Evolutionary conservation across 2,888 invertebrate genomes (phyloP).

Genomic region (Maniola hyperantus): DNA sequence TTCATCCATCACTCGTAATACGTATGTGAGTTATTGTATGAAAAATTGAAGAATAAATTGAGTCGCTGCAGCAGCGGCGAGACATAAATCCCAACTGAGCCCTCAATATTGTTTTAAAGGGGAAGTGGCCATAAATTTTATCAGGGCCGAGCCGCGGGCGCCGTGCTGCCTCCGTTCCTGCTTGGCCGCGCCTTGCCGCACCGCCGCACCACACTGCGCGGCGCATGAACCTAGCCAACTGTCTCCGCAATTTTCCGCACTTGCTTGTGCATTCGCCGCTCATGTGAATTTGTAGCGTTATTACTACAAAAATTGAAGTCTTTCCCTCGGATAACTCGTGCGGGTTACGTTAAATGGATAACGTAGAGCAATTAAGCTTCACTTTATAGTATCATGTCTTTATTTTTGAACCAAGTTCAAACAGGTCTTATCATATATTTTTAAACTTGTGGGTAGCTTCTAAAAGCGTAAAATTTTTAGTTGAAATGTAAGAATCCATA

Average conservation of each 20-base stretch:
- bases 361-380: background rate
- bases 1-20: constrained; percentile 83
- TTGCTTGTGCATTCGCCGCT: constrained; percentile 67
- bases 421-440: background rate
- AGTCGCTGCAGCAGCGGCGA: constrained; percentile 83
- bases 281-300: constrained; percentile 67
- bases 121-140: constrained; percentile 84
- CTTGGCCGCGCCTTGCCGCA: constrained; percentile 46
- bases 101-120: constrained; percentile 84
- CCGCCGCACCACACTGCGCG: constrained; percentile 30
- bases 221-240: constrained; percentile 44
- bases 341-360: constrained; percentile 9
- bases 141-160: constrained; percentile 72
- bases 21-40: constrained; percentile 83
- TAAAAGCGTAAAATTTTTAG: too few species aligned
- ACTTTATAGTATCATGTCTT: background rate
- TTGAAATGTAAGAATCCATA: too few species aligned
- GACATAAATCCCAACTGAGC: constrained; percentile 83
- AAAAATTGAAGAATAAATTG: constrained; percentile 84
- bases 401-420: background rate
- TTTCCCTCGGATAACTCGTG: constrained; percentile 15
- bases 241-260: constrained; percentile 75
- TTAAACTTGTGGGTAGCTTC: too few species aligned
- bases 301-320: constrained; percentile 58
- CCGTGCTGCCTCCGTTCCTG: constrained; percentile 44